Percentiles rank a stretch among this genome's conserved stretches.
Conservation (phyloP, 2,113 vertebrate species). For the Pantherophis guttatus region DNA sequence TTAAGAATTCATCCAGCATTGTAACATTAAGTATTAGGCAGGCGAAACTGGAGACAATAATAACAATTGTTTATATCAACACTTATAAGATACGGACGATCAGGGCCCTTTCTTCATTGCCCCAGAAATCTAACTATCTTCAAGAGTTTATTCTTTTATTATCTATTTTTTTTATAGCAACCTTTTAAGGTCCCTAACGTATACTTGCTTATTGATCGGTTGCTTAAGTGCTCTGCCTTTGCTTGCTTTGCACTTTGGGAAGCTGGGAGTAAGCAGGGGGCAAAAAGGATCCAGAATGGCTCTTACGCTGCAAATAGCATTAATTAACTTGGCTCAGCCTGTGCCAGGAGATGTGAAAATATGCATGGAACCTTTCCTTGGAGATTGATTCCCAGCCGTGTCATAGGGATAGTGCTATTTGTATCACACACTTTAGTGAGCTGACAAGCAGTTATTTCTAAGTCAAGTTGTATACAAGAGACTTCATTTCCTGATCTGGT, state of each 20-base stretch:
- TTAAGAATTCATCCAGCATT: no score
- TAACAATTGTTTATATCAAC: background rate
- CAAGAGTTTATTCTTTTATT: background rate
- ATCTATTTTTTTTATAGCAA: background rate
- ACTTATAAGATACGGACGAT: background rate
- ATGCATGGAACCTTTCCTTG: background rate
- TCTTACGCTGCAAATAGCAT: background rate
- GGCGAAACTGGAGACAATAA: background rate
- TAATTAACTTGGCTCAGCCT: background rate
- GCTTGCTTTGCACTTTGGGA: background rate
- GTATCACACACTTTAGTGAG: background rate
- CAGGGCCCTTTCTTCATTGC: no score
- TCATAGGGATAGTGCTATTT: background rate
- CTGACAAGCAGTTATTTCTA: constrained; percentile 33
- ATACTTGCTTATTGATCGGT: constrained; percentile 2
- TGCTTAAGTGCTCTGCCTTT: background rate
- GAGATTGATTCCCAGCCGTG: background rate
- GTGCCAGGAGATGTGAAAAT: constrained; percentile 10
- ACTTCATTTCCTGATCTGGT: background rate
- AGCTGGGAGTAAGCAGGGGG: background rate
- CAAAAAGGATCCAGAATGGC: background rate
- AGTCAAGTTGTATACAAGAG: background rate
- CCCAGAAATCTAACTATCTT: background rate
- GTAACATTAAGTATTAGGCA: background rate
- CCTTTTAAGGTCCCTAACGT: background rate